Conservation (phyloP, 2,113 vertebrate genomes). For the Syrrhaptes paradoxus region DNA sequence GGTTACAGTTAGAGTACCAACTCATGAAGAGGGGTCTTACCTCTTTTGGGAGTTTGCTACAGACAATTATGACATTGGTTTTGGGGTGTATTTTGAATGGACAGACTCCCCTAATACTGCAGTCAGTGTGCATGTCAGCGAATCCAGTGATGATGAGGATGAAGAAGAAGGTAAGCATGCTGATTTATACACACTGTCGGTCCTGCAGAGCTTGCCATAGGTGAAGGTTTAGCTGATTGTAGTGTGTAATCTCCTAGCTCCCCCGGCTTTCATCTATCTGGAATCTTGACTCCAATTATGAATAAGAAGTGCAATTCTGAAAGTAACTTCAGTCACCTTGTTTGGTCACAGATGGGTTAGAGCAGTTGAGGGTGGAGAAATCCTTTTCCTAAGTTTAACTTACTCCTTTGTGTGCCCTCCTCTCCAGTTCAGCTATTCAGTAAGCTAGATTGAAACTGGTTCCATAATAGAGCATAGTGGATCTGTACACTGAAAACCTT, state of each 20-base stretch:
- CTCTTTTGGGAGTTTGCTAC: slow-evolving; percentile 99
- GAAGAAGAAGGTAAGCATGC: slow-evolving; percentile 89
- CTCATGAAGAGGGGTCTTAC: slow-evolving; percentile 96
- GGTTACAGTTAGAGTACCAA: slow-evolving; percentile 96
- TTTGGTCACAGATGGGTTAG: neutral
- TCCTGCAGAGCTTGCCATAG: neutral
- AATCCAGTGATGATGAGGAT: slow-evolving; percentile 98
- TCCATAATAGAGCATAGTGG: neutral
- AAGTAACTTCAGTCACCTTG: neutral
- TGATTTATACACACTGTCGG: neutral
- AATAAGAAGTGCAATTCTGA: neutral
- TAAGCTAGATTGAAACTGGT: neutral
- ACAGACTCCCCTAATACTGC: slow-evolving; percentile 92
- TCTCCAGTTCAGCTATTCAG: neutral
- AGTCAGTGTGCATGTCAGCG: slow-evolving; percentile 97
- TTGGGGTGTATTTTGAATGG: slow-evolving; percentile 99
- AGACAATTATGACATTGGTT: slow-evolving; percentile 98
- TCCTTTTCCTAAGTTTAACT: neutral
- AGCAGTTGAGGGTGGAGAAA: neutral
- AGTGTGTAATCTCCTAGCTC: neutral
- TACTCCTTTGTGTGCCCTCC: neutral
- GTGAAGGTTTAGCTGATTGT: neutral
- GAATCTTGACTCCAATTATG: neutral
- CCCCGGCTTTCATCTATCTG: neutral
- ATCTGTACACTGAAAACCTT: neutral